These are phyloP conservation scores for Huso huso DNA, from an alignment of 2,797 vertebrate genomes.

Conservation along the genomic window DNA sequence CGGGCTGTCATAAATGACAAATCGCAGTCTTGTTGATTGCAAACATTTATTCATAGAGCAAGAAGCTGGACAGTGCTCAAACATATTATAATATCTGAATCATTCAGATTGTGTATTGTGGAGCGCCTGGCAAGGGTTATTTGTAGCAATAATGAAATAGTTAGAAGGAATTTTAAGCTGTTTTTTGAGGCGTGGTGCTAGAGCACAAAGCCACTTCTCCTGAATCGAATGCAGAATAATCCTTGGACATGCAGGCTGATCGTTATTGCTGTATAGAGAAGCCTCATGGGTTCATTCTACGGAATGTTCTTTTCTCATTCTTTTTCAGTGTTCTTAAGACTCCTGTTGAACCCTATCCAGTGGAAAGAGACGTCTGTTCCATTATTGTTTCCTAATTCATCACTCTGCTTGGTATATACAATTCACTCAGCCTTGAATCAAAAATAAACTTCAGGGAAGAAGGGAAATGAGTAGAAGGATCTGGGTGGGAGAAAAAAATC, in stretches of 20 bases:
- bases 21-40: constrained; percentile 4
- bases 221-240: not conserved
- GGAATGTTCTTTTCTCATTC: no score
- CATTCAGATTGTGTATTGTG: constrained; percentile 2
- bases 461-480: constrained; percentile 4
- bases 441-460: constrained; percentile 14
- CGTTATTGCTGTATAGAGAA: no score
- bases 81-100: not conserved
- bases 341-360: no score
- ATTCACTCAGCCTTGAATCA: constrained; percentile 6
- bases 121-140: not conserved
- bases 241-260: not conserved
- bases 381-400: not conserved
- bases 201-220: no score
- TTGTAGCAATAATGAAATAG: not conserved
- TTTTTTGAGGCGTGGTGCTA: no score
- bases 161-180: no score
- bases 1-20: constrained; percentile 12
- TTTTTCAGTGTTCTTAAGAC: no score
- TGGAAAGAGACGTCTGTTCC: not conserved
- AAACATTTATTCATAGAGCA: not conserved
- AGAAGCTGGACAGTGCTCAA: not conserved
- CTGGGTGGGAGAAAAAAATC: no score
- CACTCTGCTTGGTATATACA: not conserved
- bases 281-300: no score